These are phyloP conservation scores for Lophotriccus pileatus DNA, from an alignment of 2,797 vertebrate species.

Conservation along the genomic window DNA sequence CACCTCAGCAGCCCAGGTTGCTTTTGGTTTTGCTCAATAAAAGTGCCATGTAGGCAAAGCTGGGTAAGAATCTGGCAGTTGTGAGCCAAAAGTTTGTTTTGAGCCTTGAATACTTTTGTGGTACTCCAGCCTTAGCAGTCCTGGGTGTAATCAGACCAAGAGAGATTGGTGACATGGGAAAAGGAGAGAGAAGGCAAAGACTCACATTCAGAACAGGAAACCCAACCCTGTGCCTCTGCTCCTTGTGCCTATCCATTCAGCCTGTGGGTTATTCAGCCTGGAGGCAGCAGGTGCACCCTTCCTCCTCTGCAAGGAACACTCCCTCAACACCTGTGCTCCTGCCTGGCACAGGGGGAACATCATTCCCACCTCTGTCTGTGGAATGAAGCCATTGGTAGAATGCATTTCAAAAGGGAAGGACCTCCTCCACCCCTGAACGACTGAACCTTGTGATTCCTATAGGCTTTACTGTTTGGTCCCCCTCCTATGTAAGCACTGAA, in stretches of 20 bases:
- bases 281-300: not conserved
- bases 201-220: not conserved
- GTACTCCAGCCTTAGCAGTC: not conserved
- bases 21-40: not conserved
- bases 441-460: not conserved
- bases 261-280: accelerated
- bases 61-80: not conserved
- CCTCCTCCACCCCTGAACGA: not conserved
- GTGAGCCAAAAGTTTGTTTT: not conserved
- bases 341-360: not conserved
- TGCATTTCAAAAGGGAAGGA: not conserved
- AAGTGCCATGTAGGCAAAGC: not conserved
- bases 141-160: not conserved
- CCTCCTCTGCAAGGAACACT: not conserved
- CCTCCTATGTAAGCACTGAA: not conserved
- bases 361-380: not conserved
- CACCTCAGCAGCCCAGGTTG: not conserved
- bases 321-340: not conserved
- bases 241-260: accelerated
- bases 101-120: not conserved
- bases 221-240: accelerated
- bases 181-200: not conserved
- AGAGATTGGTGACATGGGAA: not conserved
- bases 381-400: not conserved
- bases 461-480: not conserved